A percentile compares a stretch with the other conserved stretches of the same genome.
Conservation (phyloP, 2,797 vertebrate genomes). For the Tokudaia tokunoshimensis region DNA sequence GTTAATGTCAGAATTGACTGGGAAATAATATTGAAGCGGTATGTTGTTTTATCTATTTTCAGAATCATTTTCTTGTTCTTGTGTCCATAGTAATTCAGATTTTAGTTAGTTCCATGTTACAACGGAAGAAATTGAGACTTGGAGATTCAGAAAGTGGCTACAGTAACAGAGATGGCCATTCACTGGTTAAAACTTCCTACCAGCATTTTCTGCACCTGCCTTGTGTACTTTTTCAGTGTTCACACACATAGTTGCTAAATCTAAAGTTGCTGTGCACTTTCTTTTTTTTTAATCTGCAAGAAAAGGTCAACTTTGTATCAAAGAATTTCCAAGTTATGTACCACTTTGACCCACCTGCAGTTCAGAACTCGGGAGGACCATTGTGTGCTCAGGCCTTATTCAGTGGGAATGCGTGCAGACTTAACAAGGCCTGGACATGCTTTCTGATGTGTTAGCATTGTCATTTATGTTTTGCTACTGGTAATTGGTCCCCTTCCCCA, state of each 20-base stretch:
- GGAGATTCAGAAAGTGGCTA: background rate
- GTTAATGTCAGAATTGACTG: constrained; percentile 40
- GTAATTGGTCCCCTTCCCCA: background rate
- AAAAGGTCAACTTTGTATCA: constrained; percentile 51
- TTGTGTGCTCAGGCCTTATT: background rate
- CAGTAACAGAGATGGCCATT: background rate
- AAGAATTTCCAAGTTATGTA: constrained; percentile 30
- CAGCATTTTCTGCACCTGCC: background rate
- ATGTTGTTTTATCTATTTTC: constrained; percentile 15
- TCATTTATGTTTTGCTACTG: constrained; percentile 21
- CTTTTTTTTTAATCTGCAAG: background rate
- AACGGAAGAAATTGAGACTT: constrained; percentile 27
- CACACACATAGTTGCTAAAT: background rate
- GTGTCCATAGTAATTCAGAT: background rate
- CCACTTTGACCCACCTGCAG: constrained; percentile 13
- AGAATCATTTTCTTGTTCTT: constrained; percentile 33
- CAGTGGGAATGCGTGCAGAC: background rate
- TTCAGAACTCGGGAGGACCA: background rate
- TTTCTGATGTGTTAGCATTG: constrained; percentile 28
- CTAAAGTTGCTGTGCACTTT: background rate
- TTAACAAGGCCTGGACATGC: background rate
- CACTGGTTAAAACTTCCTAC: background rate
- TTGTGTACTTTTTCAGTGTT: background rate
- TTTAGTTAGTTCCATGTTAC: background rate
- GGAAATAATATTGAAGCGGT: constrained; percentile 50